A percentile compares a stretch with the other conserved stretches of the same genome.
These are phyloP conservation scores for Autographa gamma DNA, from an alignment of 2,888 invertebrate species.

Conservation along the genomic window DNA sequence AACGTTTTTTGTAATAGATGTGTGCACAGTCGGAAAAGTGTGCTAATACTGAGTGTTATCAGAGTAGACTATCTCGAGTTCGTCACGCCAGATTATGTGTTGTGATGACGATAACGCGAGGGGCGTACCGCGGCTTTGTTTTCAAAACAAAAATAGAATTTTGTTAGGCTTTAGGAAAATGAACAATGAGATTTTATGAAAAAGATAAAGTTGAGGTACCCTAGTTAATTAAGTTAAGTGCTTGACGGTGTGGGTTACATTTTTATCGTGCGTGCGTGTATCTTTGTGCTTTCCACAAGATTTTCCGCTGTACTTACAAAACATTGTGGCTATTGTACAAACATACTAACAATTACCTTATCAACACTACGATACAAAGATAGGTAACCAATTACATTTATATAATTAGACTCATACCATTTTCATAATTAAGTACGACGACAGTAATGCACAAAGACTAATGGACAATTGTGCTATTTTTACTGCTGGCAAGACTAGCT, in stretches of 20 bases:
- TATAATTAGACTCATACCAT: background rate
- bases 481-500: conserved; percentile 38
- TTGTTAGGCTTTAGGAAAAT: conserved; percentile 30
- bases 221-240: conserved; percentile 1
- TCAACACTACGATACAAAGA: conserved; percentile 7
- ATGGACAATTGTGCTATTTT: conserved; percentile 37
- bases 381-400: conserved; percentile 19
- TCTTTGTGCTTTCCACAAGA: conserved; percentile 10
- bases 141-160: conserved; percentile 57
- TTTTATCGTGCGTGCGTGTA: background rate
- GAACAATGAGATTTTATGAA: background rate
- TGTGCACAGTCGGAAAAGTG: conserved; percentile 75
- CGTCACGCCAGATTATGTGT: conserved; percentile 86
- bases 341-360: conserved; percentile 27
- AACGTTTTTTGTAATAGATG: conserved; percentile 58
- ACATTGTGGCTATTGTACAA: conserved; percentile 14
- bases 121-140: conserved; percentile 63
- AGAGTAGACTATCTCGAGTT: conserved; percentile 83
- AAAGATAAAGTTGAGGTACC: background rate
- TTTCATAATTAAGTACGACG: conserved; percentile 8
- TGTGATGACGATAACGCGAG: conserved; percentile 80
- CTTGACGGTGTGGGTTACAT: background rate
- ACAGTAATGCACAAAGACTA: conserved; percentile 19
- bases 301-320: background rate
- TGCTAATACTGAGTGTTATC: conserved; percentile 83